phyloP scores from a whole-genome alignment of 2,797 vertebrate species.

The Takifugu ocellatus region DNA sequence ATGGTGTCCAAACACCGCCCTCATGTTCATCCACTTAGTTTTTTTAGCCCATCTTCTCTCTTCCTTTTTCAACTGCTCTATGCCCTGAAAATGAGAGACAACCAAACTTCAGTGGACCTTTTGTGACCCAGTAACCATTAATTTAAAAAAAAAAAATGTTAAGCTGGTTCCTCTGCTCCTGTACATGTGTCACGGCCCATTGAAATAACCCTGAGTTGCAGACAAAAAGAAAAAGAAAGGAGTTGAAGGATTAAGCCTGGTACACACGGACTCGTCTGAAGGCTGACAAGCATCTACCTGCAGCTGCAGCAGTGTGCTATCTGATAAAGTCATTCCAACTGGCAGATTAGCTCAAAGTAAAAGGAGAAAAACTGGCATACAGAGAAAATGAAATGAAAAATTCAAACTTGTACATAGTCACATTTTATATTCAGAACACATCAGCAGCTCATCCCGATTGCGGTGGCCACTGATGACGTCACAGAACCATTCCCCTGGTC shows the following conservation, averaged over 20 bases:
- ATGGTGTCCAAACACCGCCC: conserved; percentile 98
- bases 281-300: not conserved
- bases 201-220: conserved; percentile 51
- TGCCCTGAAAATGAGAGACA: conserved; percentile 95
- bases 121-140: conserved; percentile 8
- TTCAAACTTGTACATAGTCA: too few relatives aligned
- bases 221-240: conserved; percentile 64
- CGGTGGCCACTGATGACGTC: too few relatives aligned
- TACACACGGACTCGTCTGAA: not conserved
- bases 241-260: conserved; percentile 14
- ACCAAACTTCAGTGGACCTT: conserved; percentile 75
- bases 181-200: conserved; percentile 1
- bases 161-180: too few relatives aligned
- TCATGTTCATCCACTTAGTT: conserved; percentile 99
- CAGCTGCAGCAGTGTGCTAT: too few relatives aligned
- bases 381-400: too few relatives aligned
- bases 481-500: too few relatives aligned
- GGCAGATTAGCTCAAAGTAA: too few relatives aligned
- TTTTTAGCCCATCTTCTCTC: conserved; percentile 99
- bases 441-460: too few relatives aligned
- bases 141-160: not conserved
- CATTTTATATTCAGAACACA: too few relatives aligned
- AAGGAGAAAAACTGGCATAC: conserved; percentile 3
- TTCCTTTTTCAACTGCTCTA: conserved; percentile 99
- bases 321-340: too few relatives aligned